phyloP scores from a whole-genome alignment of 2,888 invertebrate genomes.

The Drosophila emarginata region DNA sequence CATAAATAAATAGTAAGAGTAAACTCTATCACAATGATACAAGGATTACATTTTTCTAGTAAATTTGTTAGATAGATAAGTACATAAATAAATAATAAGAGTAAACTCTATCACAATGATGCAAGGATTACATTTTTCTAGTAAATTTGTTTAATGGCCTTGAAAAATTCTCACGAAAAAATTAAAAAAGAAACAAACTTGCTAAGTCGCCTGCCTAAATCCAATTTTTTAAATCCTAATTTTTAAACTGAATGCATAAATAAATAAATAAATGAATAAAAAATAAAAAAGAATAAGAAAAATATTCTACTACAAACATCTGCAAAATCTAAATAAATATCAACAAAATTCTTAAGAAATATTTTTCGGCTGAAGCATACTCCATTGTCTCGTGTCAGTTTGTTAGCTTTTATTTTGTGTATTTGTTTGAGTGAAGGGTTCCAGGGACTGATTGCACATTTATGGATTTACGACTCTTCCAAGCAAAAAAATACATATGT shows the following conservation, averaged over 20 bases:
- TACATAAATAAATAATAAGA: too few relatives aligned
- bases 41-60: too few relatives aligned
- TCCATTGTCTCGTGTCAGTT: not conserved
- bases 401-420: not conserved
- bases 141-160: too few relatives aligned
- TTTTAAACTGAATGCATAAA: not conserved
- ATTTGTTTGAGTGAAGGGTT: not conserved
- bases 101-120: too few relatives aligned
- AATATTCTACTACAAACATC: not conserved
- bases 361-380: not conserved
- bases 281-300: too few relatives aligned
- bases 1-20: too few relatives aligned
- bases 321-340: slow-evolving; percentile 15
- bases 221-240: not conserved
- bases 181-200: not conserved
- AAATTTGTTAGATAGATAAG: too few relatives aligned
- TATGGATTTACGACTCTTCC: slow-evolving; percentile 3
- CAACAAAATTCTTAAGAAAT: slow-evolving; percentile 12
- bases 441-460: not conserved
- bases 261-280: not conserved
- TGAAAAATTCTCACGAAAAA: not conserved
- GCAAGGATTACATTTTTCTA: too few relatives aligned
- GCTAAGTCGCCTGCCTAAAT: too few relatives aligned
- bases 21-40: too few relatives aligned
- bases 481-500: not conserved